These are phyloP conservation scores for Amblyjoppa proteus DNA, from an alignment of 2,888 invertebrate genomes.

Conservation along the genomic window DNA sequence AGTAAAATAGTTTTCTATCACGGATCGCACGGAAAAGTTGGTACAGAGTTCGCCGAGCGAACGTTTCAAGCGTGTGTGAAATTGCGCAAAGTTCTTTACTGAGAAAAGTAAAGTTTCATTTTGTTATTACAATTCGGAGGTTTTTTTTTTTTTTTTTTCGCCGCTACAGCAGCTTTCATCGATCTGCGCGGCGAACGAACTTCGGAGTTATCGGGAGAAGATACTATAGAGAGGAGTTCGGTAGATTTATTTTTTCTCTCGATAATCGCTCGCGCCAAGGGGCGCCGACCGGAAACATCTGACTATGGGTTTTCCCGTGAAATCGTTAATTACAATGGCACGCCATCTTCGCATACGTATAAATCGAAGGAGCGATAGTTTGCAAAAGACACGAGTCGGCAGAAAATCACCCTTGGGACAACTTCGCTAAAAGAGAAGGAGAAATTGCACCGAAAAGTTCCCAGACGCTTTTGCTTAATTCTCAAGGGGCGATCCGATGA, in stretches of 20 bases:
- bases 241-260: slow-evolving; percentile 4
- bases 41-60: not conserved
- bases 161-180: not conserved
- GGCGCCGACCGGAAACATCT: not conserved
- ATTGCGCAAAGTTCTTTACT: no score
- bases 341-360: slow-evolving; percentile 18
- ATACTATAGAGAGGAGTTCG: not conserved
- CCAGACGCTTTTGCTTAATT: slow-evolving; percentile 6
- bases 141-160: no score
- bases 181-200: not conserved
- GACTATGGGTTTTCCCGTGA: not conserved
- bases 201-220: not conserved
- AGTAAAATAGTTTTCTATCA: not conserved
- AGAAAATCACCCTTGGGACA: slow-evolving; percentile 55
- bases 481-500: slow-evolving; percentile 4
- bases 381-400: slow-evolving; percentile 50
- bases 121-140: not conserved
- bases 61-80: not conserved
- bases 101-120: not conserved
- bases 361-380: slow-evolving; percentile 52
- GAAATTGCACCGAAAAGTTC: slow-evolving; percentile 16
- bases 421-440: slow-evolving; percentile 35
- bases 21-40: no score
- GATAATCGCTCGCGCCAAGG: not conserved
- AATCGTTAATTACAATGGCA: slow-evolving; percentile 33